Base-by-base conservation (phyloP, 2,888 invertebrate species). In the Hirtodrosophila trivittata region DNA sequence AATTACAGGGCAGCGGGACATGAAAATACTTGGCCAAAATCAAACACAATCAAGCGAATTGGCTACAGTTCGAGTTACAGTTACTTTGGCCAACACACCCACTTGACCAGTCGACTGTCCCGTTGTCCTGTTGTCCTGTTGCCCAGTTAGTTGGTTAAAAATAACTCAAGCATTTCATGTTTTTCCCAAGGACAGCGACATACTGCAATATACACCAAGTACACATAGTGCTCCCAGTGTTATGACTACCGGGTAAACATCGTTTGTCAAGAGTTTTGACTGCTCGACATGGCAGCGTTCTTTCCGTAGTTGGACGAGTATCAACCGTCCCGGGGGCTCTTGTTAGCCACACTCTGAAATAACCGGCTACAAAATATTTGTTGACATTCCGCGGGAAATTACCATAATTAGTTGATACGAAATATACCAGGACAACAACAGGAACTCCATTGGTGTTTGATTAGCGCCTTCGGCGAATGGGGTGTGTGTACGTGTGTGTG, bases 341-440 rank as follows among this genome's bases (percentile, higher is more conserved):
- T 18, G 25, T 21, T 3, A 9, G 2, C 14, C 32, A 1, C 13
- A 41, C 46, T 45, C 21, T 46, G 57, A 66, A 52, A 67, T 74
- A 82, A 66, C 66, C 50, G 57, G 71, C 30, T 82, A 81, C 75
- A 86, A 82, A 87, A 80, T 88, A 76, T 87, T 87, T 87, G 88
- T 88, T 88, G 87, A 88, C 87, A 88, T 87, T 88, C 75, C 75
- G 69, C 73, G 50, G 76, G 60, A 85, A 88, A 88, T 88, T 88
- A 88, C 88, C 87, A 86, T 88, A 87, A 87, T 87, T 87, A 87
- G 87, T 88, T 88, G 88, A 81, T 87, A 81, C 63, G 64, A 54
- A 77, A 50, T 67, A 74, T 69, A 71, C 66, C 16, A 28, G 38
- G 18, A 13, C 5, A 12, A 26, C 43, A 73, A 51, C 62, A 63